Evolutionary conservation across 1,140 invertebrate species (phyloP), one percentile per base, ranked within the genome.

Genomic region (Bombus confusus): DNA sequence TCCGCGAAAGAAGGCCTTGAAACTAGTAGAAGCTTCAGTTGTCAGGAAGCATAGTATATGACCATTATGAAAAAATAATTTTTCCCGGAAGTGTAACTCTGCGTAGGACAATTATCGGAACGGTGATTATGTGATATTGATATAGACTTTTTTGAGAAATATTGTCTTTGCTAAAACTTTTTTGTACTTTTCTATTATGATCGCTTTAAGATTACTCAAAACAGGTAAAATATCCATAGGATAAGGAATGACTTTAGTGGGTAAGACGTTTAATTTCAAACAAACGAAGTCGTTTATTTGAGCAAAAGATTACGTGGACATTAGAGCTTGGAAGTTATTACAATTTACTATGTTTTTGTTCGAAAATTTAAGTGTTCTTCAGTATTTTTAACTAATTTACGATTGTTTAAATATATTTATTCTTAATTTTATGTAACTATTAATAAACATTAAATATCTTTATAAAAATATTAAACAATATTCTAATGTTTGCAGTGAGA

Each of bases 1-100:
- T 81, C 78, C n/a, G 62, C 57, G 84, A 74, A 52, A 81, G 15
- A n/a, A 57, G 59, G 13, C 84, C 68, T 85, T 81, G 79, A 57
- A 81, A 73, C 77, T 73, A 41, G 28, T 18, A 18, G 64, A 25
- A 57, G 37, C 52, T 68, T 66, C 34, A 59, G n/a, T 1, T 41
- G 25, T 37, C 39, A 62, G 37, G 22, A 57, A 37, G 10, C 43
- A 59, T 84, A 84, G 15, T 28, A 13, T n/a, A n/a, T 39, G 9
- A 8, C 6, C n/a, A 13, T 18, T 31, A 68, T 83, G 81, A 77
- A 83, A 77, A 68, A 68, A 34, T 83, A 52, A 77, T 83, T 41
- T 1, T 37, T 41, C 4, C 15, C 43, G 34, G 43, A 76, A 77
- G 1, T 47, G 18, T 12, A 37, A 37, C 57, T 52, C 15, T 18